Evolutionary conservation across 2,888 invertebrate species (phyloP), one percentile per base, ranked within the genome.

Genomic region (Epirrita christyi): DNA sequence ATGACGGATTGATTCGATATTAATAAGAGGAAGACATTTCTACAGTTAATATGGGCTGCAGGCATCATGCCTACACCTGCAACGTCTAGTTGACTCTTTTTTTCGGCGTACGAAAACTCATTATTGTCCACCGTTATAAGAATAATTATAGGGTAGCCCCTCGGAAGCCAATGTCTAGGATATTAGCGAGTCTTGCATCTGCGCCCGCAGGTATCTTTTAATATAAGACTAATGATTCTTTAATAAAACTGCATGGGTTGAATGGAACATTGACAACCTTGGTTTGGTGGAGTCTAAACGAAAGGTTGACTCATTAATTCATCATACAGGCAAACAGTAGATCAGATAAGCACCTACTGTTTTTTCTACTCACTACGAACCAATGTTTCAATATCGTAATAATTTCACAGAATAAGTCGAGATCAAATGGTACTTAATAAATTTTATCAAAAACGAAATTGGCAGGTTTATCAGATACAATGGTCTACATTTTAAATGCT

Each of bases 1-100:
- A 91, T 90, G 90, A 78, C 77, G 82, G 80, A 88, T 85, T 91
- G 89, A 91, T 91, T 90, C 81, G 91, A 91, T 87, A 91, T 91
- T 90, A 90, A 91, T 90, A 86, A 75, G 85, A 85, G 79, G 73
- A 72, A 68, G 63, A 57, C 58, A 58, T 58, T 56, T 61, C 58
- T 61, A 61, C 61, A 57, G 57, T 61, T 61, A 59, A 50, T 55
- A 49, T 43, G 28, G n/a, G n/a, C 73, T 78, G 84, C 78, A 72
- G 71, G 68, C 29, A 36, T 44, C n/a, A n/a, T n/a, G n/a, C n/a
- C 2, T 21, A 21, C 57, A 54, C 49, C 54, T 73, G 78, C 65
- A 71, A 28, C 66, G 72, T 73, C 82, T 83, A 82, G 80, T 77
- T 60, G 59, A 52, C 61, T 78, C n/a, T 81, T 79, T 78, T 81